phyloP scores from a whole-genome alignment of 2,888 invertebrate genomes.

The Pilophorus perplexus region DNA sequence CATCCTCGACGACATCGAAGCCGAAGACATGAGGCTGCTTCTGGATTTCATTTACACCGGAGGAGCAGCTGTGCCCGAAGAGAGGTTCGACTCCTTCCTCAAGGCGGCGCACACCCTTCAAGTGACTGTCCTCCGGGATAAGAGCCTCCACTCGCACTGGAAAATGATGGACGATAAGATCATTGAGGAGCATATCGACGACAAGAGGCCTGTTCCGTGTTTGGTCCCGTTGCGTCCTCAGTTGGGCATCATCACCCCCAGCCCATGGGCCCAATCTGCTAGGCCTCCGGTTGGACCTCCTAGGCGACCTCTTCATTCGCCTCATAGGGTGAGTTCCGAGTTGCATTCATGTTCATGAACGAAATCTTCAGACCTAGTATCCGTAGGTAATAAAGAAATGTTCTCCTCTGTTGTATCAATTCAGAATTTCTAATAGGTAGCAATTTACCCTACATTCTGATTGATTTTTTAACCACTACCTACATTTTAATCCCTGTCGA shows the following conservation, averaged over 20 bases:
- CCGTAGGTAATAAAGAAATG: too few relatives aligned
- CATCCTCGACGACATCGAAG: slow-evolving; percentile 64
- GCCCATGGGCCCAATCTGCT: slow-evolving; percentile 48
- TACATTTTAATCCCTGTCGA: too few relatives aligned
- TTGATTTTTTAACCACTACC: too few relatives aligned
- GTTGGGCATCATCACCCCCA: slow-evolving; percentile 48
- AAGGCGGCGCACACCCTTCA: slow-evolving; percentile 55
- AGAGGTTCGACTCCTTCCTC: slow-evolving; percentile 60
- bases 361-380: too few relatives aligned
- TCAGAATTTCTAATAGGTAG: too few relatives aligned
- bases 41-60: slow-evolving; percentile 69
- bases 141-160: slow-evolving; percentile 44
- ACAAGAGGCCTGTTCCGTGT: slow-evolving; percentile 33
- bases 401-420: too few relatives aligned
- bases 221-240: slow-evolving; percentile 38
- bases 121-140: slow-evolving; percentile 47
- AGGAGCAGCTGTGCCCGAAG: slow-evolving; percentile 60
- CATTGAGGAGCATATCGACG: too few relatives aligned
- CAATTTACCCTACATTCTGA: too few relatives aligned
- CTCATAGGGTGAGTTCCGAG: slow-evolving; percentile 41
- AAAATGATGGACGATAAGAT: slow-evolving; percentile 24
- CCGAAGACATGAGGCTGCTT: slow-evolving; percentile 62
- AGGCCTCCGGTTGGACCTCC: slow-evolving; percentile 40
- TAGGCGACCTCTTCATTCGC: slow-evolving; percentile 27
- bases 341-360: too few relatives aligned